Conservation (phyloP, 2,113 vertebrate genomes). For the Varanus komodoensis region DNA sequence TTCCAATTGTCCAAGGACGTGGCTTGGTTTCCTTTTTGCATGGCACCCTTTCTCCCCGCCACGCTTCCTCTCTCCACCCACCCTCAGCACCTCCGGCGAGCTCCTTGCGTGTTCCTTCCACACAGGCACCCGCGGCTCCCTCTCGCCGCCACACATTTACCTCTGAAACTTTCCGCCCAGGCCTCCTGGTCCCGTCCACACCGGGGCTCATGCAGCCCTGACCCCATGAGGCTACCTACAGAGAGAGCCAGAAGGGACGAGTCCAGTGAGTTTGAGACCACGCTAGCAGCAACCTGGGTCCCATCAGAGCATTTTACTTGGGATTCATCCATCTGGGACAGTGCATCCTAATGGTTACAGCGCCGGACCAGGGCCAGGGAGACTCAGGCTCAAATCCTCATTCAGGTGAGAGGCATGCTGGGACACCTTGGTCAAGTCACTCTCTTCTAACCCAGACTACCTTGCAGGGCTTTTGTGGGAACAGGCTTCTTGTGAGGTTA, state of each 20-base stretch:
- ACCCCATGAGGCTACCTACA: neutral
- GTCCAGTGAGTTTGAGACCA: too few species aligned
- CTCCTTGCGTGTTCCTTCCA: too few species aligned
- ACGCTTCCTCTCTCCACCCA: too few species aligned
- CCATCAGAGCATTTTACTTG: neutral
- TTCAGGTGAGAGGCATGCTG: neutral
- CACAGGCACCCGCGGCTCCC: neutral
- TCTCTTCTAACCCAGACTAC: neutral
- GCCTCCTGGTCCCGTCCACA: neutral
- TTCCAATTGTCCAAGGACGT: too few species aligned
- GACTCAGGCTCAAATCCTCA: neutral
- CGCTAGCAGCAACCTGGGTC: neutral
- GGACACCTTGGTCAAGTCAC: neutral
- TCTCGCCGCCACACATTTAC: conserved; percentile 74
- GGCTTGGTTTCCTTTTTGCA: too few species aligned
- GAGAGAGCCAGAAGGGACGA: neutral
- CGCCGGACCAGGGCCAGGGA: neutral
- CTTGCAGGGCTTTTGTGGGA: neutral
- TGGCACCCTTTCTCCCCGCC: too few species aligned
- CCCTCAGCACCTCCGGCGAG: neutral
- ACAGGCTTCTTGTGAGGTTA: neutral
- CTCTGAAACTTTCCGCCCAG: neutral
- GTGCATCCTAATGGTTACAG: neutral
- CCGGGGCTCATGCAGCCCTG: neutral
- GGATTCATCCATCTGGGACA: neutral